Conservation (phyloP, 2,113 vertebrate genomes). For the Athene noctua region DNA sequence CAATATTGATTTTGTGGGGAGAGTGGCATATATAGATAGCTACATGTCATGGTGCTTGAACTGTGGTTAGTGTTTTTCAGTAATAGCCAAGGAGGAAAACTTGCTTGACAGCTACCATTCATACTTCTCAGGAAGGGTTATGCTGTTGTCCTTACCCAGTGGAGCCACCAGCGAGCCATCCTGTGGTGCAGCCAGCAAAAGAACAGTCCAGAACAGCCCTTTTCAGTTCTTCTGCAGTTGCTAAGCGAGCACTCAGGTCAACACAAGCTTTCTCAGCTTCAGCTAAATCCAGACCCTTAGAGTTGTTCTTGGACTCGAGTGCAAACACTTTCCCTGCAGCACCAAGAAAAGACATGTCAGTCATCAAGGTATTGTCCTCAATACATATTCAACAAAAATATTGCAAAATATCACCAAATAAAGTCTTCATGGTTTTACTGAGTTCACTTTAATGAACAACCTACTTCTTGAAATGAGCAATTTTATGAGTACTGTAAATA, state of each 20-base stretch:
- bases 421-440: background rate
- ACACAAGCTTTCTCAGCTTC: constrained; percentile 79
- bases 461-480: background rate
- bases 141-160: constrained; percentile 81
- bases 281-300: constrained; percentile 71
- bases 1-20: background rate
- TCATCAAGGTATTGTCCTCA: background rate
- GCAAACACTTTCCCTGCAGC: constrained; percentile 86
- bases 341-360: constrained; percentile 40
- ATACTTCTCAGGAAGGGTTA: background rate
- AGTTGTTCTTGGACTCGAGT: constrained; percentile 78
- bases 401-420: background rate
- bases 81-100: background rate
- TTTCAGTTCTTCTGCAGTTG: constrained; percentile 82
- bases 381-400: background rate
- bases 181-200: constrained; percentile 80
- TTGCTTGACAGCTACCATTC: background rate
- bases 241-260: constrained; percentile 79
- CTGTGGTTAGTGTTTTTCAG: background rate
- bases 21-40: background rate
- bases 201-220: constrained; percentile 84
- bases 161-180: constrained; percentile 84
- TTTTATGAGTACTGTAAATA: background rate
- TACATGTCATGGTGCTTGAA: background rate
- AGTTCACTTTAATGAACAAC: background rate